phyloP scores from a whole-genome alignment of 2,113 vertebrate genomes.

The Neotoma lepida region DNA sequence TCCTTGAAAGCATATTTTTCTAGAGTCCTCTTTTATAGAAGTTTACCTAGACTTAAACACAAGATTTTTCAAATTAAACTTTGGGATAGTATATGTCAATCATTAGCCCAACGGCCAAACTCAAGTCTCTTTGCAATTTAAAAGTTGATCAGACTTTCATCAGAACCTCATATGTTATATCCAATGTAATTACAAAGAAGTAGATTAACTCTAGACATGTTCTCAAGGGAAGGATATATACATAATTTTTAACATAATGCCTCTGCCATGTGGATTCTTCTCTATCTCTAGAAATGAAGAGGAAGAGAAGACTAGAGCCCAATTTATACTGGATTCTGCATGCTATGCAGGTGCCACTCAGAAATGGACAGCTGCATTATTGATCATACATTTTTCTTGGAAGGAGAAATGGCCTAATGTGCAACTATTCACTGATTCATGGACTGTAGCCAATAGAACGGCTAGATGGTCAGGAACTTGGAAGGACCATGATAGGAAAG shows the following conservation, averaged over 20 bases:
- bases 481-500: not conserved
- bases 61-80: slow-evolving; percentile 29
- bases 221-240: not conserved
- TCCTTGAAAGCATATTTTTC: slow-evolving; percentile 48
- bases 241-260: not conserved
- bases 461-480: not conserved
- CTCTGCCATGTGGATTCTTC: not conserved
- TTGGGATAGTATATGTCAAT: slow-evolving; percentile 63
- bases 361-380: not conserved
- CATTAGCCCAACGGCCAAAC: slow-evolving; percentile 69
- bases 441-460: too few relatives aligned
- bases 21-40: slow-evolving; percentile 46
- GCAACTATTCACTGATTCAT: not conserved
- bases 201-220: not conserved
- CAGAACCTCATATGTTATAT: slow-evolving; percentile 32
- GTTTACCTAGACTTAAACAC: slow-evolving; percentile 50
- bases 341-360: not conserved
- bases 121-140: slow-evolving; percentile 72
- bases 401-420: not conserved
- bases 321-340: not conserved
- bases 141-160: slow-evolving; percentile 73
- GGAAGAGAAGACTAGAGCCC: not conserved
- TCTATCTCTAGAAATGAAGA: slow-evolving; percentile 18
- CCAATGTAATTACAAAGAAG: slow-evolving; percentile 35
- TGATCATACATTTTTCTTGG: not conserved